phyloP scores from a whole-genome alignment of 2,888 invertebrate genomes.

The Philopedon plagiatum region DNA sequence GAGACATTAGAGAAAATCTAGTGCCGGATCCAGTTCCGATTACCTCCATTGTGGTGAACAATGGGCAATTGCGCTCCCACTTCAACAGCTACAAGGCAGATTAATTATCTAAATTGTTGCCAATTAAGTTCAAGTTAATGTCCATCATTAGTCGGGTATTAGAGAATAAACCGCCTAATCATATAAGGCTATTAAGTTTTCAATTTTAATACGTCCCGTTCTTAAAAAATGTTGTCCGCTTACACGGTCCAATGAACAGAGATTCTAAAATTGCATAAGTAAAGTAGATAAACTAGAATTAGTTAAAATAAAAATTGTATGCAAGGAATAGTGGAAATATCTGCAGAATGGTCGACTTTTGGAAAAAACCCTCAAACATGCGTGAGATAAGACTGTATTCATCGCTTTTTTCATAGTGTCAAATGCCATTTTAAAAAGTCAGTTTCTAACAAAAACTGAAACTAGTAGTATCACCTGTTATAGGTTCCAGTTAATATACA shows the following conservation, averaged over 20 bases:
- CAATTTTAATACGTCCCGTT: constrained; percentile 29
- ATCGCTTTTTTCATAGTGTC: too few species aligned
- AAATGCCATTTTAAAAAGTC: too few species aligned
- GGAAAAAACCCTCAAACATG: too few species aligned
- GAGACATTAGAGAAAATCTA: constrained; percentile 59
- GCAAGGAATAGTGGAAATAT: too few species aligned
- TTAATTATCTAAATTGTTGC: constrained; percentile 72
- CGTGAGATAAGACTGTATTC: too few species aligned
- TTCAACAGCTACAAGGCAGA: constrained; percentile 67
- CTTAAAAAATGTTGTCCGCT: constrained; percentile 16
- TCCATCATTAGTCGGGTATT: constrained; percentile 65
- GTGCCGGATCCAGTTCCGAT: constrained; percentile 69
- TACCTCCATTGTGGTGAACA: constrained; percentile 69
- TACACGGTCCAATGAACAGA: neutral
- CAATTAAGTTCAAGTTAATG: constrained; percentile 73
- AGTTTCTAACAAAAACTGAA: too few species aligned
- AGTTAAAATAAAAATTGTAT: too few species aligned
- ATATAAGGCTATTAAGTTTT: constrained; percentile 46
- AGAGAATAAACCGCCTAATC: constrained; percentile 52
- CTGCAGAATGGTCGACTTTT: too few species aligned
- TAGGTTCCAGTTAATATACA: too few species aligned
- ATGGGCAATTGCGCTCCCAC: constrained; percentile 69
- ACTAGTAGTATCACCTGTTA: too few species aligned
- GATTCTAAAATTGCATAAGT: too few species aligned
- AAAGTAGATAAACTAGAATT: too few species aligned